These are phyloP conservation scores for Euborellia annulipes DNA, from an alignment of 1,140 invertebrate species.

Conservation along the genomic window DNA sequence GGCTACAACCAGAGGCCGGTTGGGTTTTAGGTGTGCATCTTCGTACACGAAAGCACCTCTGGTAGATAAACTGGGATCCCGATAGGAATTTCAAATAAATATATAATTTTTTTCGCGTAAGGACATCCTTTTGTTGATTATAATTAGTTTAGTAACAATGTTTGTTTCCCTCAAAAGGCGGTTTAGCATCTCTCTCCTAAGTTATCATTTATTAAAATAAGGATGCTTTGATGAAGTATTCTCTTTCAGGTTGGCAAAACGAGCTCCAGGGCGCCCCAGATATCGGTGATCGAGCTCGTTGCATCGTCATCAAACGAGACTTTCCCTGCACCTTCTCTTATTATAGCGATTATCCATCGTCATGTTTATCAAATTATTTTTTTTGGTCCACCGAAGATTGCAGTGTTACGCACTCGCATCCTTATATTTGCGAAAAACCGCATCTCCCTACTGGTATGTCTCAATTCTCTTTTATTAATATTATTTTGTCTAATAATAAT, in stretches of 20 bases:
- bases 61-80: too few species aligned
- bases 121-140: too few species aligned
- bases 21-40: too few species aligned
- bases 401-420: constrained; percentile 26
- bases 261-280: neutral
- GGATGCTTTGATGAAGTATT: too few species aligned
- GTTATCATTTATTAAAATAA: too few species aligned
- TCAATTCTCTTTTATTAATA: neutral
- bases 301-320: constrained; percentile 28
- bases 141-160: too few species aligned
- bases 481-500: constrained; percentile 7
- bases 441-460: constrained; percentile 32
- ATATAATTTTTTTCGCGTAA: too few species aligned
- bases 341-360: neutral
- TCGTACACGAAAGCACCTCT: too few species aligned
- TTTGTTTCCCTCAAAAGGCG: too few species aligned
- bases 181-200: too few species aligned
- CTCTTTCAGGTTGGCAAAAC: constrained; percentile 5
- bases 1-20: too few species aligned
- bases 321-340: constrained; percentile 26
- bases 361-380: constrained; percentile 33
- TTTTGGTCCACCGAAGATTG: constrained; percentile 38
- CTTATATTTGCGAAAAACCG: constrained; percentile 33
- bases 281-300: constrained; percentile 18
- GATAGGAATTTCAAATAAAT: too few species aligned